Evolutionary conservation across 1,140 invertebrate species (phyloP).

Genomic region (Eriocheir sinensis): DNA sequence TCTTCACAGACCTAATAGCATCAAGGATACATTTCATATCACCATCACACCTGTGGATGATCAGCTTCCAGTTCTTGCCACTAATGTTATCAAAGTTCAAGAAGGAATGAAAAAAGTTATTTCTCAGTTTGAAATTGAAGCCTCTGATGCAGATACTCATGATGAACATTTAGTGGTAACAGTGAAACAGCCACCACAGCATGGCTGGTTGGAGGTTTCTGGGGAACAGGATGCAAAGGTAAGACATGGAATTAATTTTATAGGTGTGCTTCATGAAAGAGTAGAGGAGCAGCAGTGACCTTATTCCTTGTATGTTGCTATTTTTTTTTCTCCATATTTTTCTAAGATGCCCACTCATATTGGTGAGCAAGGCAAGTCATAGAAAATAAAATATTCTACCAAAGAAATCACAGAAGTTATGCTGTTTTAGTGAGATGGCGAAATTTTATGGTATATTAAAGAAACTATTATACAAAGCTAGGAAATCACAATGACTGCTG

Average conservation of each 20-base stretch:
- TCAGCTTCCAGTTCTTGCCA: constrained; percentile 82
- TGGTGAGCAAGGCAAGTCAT: too few species aligned
- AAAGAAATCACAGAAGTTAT: too few species aligned
- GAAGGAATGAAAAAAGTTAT: constrained; percentile 82
- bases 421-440: too few species aligned
- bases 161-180: constrained; percentile 81
- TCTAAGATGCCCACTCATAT: too few species aligned
- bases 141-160: constrained; percentile 82
- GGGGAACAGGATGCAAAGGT: constrained; percentile 55
- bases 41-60: constrained; percentile 82
- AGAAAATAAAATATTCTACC: too few species aligned
- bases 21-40: constrained; percentile 80
- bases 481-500: too few species aligned
- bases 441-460: too few species aligned
- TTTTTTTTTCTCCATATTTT: not conserved
- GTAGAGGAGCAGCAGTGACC: too few species aligned
- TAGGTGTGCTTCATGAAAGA: not conserved
- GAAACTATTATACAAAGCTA: too few species aligned
- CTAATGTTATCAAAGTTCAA: constrained; percentile 82
- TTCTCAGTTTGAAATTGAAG: constrained; percentile 82
- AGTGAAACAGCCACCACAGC: constrained; percentile 81
- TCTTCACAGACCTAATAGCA: constrained; percentile 76
- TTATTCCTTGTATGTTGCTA: too few species aligned
- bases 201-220: constrained; percentile 81
- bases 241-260: not conserved